Conservation (phyloP, 2,113 vertebrate species). For the Sebastes schlegelii region DNA sequence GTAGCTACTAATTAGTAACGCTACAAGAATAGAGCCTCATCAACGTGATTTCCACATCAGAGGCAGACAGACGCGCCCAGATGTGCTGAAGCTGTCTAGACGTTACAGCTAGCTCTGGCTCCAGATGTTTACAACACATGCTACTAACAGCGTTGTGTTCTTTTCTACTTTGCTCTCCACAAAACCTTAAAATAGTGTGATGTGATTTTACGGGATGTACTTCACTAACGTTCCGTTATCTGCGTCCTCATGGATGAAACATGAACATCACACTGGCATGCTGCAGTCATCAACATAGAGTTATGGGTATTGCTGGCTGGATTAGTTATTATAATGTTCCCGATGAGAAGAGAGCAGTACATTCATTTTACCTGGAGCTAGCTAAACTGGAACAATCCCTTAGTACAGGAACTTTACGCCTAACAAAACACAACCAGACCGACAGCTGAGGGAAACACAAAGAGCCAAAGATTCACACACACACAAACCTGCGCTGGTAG, state of each 20-base stretch:
- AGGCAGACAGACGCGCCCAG: no score
- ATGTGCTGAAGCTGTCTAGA: no score
- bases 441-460: neutral
- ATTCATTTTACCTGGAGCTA: neutral
- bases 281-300: neutral
- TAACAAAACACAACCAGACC: no score
- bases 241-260: no score
- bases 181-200: no score
- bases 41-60: no score
- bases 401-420: neutral
- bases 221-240: no score
- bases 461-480: neutral
- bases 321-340: neutral
- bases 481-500: neutral
- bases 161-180: neutral
- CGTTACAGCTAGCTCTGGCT: no score
- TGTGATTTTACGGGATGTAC: no score
- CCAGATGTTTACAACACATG: neutral
- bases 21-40: no score
- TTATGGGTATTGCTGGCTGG: neutral
- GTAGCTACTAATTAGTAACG: no score
- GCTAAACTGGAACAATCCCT: neutral
- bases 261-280: neutral
- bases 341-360: neutral
- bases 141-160: no score